phyloP scores from a whole-genome alignment of 2,113 vertebrate genomes.

The Edolisoma coerulescens region DNA sequence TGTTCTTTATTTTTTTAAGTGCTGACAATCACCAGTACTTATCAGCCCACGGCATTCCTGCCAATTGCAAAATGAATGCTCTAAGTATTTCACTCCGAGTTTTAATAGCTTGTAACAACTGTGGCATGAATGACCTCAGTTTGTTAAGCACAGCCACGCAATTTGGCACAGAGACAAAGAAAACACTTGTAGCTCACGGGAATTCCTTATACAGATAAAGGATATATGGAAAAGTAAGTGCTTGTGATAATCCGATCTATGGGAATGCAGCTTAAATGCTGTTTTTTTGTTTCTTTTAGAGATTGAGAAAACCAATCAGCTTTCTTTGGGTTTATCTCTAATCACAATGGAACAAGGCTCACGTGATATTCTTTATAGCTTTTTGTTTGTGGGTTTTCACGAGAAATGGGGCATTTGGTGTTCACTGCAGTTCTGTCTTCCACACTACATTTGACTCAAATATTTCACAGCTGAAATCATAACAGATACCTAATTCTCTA shows the following conservation, averaged over 20 bases:
- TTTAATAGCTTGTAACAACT: constrained; percentile 36
- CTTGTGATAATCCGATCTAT: background rate
- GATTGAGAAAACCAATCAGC: background rate
- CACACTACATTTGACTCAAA: background rate
- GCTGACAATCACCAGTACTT: background rate
- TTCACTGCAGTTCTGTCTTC: background rate
- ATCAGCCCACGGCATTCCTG: background rate
- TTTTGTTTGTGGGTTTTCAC: background rate
- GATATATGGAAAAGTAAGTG: background rate
- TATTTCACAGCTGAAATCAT: background rate
- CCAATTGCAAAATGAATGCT: background rate
- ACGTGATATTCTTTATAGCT: background rate
- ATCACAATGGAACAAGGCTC: background rate
- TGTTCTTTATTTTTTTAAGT: background rate
- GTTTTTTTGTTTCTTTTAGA: background rate
- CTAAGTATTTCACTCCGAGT: background rate
- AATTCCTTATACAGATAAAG: background rate
- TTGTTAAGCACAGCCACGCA: background rate
- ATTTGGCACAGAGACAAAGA: background rate
- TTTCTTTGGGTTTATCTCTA: background rate
- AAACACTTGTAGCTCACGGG: background rate
- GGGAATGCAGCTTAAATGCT: background rate
- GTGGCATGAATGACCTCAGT: background rate
- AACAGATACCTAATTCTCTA: background rate
- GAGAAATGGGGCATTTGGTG: background rate